phyloP scores from a whole-genome alignment of 2,888 invertebrate species.

The Esperia sulphurella region DNA sequence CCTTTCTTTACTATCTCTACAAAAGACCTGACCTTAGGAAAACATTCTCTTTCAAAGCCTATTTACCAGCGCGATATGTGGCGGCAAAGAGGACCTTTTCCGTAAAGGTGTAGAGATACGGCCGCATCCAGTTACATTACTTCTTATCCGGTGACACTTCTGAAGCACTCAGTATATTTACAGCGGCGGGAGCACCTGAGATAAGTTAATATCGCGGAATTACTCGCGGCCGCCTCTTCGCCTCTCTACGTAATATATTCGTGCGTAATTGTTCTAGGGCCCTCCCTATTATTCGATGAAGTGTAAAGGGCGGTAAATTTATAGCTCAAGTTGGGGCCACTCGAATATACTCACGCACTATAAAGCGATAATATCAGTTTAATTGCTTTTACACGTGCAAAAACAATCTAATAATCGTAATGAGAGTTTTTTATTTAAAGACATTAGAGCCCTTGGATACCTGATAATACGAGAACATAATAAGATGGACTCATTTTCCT shows the following conservation, averaged over 20 bases:
- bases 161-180: conserved; percentile 40
- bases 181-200: conserved; percentile 45
- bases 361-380: conserved; percentile 51
- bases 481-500: too few relatives aligned
- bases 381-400: conserved; percentile 39
- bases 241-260: conserved; percentile 44
- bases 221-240: conserved; percentile 37
- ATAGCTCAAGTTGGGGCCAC: conserved; percentile 57
- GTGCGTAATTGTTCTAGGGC: conserved; percentile 60
- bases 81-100: conserved; percentile 12
- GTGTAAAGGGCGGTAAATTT: conserved; percentile 67
- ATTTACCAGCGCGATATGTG: background rate
- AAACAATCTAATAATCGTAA: conserved; percentile 21
- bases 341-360: conserved; percentile 41
- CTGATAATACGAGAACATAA: too few relatives aligned
- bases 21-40: conserved; percentile 2
- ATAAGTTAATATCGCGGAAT: conserved; percentile 56
- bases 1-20: background rate
- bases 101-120: conserved; percentile 3
- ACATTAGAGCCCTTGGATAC: too few relatives aligned
- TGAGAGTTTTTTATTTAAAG: conserved; percentile 11
- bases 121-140: conserved; percentile 30
- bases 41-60: conserved; percentile 2
- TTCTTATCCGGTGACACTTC: conserved; percentile 29
- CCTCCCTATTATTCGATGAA: conserved; percentile 67